Conservation (phyloP, 2,113 vertebrate species). For the Mesitornis unicolor region DNA sequence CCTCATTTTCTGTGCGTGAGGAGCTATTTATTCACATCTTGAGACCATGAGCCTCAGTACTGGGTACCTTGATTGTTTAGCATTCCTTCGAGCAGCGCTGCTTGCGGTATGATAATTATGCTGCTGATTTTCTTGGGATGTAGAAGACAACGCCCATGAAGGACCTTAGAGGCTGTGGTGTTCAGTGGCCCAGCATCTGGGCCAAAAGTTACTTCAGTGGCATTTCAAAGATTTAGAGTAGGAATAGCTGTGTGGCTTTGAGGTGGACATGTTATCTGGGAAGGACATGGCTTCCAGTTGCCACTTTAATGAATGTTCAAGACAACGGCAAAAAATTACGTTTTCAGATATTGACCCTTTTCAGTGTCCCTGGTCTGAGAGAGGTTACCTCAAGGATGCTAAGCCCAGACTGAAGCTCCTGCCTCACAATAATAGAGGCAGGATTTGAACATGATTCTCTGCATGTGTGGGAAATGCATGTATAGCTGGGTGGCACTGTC, state of each 20-base stretch:
- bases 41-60: not conserved
- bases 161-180: not conserved
- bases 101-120: not conserved
- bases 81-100: not conserved
- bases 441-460: not conserved
- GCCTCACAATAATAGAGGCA: not conserved
- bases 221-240: not conserved
- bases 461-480: rapidly evolving
- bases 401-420: not conserved
- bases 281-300: rapidly evolving
- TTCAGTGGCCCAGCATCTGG: not conserved
- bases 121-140: not conserved
- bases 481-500: not conserved
- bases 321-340: not conserved
- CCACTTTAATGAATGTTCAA: not conserved
- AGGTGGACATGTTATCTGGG: not conserved
- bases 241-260: not conserved
- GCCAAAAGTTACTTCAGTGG: not conserved
- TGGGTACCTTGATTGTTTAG: not conserved
- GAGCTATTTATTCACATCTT: not conserved
- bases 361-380: not conserved
- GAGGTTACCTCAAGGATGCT: not conserved
- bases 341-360: not conserved
- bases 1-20: not conserved
- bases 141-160: not conserved